These are phyloP conservation scores for Pachyramphus minor DNA, from an alignment of 2,113 vertebrate species.

Conservation along the genomic window DNA sequence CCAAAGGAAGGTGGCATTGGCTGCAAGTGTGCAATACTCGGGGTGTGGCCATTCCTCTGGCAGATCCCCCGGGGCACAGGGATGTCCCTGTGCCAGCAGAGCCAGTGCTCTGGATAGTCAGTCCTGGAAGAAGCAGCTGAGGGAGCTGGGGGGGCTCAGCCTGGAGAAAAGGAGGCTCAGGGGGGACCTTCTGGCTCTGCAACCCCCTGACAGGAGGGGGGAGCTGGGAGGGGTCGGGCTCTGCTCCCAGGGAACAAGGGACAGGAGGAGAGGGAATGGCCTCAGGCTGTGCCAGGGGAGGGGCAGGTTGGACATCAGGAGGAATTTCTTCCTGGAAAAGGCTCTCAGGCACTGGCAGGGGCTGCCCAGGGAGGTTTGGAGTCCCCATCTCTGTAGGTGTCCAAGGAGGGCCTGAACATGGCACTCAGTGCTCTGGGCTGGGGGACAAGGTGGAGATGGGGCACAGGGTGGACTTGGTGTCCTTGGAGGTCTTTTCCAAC, in stretches of 20 bases:
- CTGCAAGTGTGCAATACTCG: too few species aligned
- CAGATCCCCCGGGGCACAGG: neutral
- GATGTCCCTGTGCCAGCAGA: neutral
- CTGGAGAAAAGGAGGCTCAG: neutral
- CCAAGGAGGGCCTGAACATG: neutral
- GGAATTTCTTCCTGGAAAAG: neutral
- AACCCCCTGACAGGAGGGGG: neutral
- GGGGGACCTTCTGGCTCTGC: neutral
- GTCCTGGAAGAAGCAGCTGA: neutral
- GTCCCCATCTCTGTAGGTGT: neutral
- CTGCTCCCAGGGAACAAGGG: neutral
- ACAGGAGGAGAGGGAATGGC: neutral
- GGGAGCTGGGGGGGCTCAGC: neutral
- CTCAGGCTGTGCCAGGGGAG: neutral
- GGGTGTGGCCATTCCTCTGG: neutral
- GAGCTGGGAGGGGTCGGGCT: accelerated
- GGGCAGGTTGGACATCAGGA: accelerated
- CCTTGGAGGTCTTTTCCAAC: neutral
- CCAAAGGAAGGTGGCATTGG: neutral
- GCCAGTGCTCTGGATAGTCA: neutral
- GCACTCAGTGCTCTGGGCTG: neutral
- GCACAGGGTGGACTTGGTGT: neutral
- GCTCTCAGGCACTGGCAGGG: neutral
- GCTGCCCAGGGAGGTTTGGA: neutral
- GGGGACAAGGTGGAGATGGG: neutral